These are phyloP conservation scores for Lochmaea crataegi DNA, from an alignment of 2,888 invertebrate species.

Conservation along the genomic window DNA sequence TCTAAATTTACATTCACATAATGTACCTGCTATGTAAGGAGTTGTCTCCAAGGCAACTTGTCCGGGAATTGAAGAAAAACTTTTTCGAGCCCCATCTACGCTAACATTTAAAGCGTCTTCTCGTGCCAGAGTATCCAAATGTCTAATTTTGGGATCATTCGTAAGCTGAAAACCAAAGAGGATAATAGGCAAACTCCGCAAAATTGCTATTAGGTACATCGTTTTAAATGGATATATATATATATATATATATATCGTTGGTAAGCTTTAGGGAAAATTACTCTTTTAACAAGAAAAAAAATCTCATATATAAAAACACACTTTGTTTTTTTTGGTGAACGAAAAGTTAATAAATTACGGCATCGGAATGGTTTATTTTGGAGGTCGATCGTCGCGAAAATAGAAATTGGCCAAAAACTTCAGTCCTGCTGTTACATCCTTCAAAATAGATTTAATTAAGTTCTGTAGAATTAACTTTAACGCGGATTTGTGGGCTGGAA, in stretches of 20 bases:
- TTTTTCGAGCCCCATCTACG: constrained; percentile 70
- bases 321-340: too few relatives aligned
- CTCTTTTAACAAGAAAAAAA: background rate
- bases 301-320: background rate
- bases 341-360: background rate
- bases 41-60: constrained; percentile 71
- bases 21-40: constrained; percentile 70
- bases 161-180: constrained; percentile 53
- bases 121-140: constrained; percentile 62
- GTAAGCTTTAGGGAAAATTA: too few relatives aligned
- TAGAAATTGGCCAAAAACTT: constrained; percentile 1
- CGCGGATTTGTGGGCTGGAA: background rate
- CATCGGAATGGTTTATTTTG: too few relatives aligned
- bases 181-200: background rate
- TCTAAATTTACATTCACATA: too few relatives aligned
- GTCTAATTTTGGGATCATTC: constrained; percentile 55
- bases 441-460: constrained; percentile 14
- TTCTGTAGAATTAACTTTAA: constrained; percentile 14
- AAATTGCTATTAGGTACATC: too few relatives aligned
- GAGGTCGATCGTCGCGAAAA: background rate
- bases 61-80: constrained; percentile 72
- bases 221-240: too few relatives aligned
- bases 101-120: constrained; percentile 72
- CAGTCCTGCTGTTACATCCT: constrained; percentile 14
- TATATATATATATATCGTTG: too few relatives aligned